Percentiles rank a stretch among this genome's conserved stretches.
phyloP scores from a whole-genome alignment of 2,888 invertebrate species.

The Keiferia lycopersicella region DNA sequence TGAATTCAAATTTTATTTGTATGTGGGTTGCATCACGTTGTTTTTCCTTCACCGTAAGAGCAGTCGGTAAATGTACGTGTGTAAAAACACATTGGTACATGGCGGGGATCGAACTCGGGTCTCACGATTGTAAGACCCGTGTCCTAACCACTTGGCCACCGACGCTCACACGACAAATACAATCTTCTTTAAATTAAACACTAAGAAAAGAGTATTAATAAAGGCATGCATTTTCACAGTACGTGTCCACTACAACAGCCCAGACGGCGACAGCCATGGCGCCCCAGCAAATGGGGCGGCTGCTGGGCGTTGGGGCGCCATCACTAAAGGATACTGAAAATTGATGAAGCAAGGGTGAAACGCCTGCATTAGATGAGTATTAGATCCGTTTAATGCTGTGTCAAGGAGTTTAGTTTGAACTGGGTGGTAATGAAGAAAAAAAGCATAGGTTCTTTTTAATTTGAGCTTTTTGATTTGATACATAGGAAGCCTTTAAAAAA shows the following conservation, averaged over 20 bases:
- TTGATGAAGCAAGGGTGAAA: slow-evolving; percentile 10
- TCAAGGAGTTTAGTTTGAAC: slow-evolving; percentile 1
- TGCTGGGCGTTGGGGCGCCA: slow-evolving; percentile 9
- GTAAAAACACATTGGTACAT: too few species aligned
- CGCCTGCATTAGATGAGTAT: background rate
- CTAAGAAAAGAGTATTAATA: background rate
- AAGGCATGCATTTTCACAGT: slow-evolving; percentile 28
- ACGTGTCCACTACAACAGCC: slow-evolving; percentile 35
- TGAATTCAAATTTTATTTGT: too few species aligned
- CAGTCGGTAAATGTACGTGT: too few species aligned
- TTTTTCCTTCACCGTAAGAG: too few species aligned
- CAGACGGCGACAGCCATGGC: slow-evolving; percentile 29
- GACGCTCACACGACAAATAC: too few species aligned
- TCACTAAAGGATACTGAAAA: slow-evolving; percentile 21
- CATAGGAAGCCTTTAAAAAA: too few species aligned
- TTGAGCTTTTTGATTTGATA: too few species aligned
- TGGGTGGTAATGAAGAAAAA: background rate
- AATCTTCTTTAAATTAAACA: too few species aligned
- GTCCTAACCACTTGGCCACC: too few species aligned
- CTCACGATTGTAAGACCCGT: too few species aligned
- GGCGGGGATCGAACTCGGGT: too few species aligned
- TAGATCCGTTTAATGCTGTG: background rate
- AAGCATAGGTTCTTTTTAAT: background rate
- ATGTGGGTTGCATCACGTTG: too few species aligned
- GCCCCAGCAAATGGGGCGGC: slow-evolving; percentile 27